Evolutionary conservation across 2,797 vertebrate species (phyloP), one percentile per base, ranked within the genome.

Genomic region (Cephalopachus bancanus): DNA sequence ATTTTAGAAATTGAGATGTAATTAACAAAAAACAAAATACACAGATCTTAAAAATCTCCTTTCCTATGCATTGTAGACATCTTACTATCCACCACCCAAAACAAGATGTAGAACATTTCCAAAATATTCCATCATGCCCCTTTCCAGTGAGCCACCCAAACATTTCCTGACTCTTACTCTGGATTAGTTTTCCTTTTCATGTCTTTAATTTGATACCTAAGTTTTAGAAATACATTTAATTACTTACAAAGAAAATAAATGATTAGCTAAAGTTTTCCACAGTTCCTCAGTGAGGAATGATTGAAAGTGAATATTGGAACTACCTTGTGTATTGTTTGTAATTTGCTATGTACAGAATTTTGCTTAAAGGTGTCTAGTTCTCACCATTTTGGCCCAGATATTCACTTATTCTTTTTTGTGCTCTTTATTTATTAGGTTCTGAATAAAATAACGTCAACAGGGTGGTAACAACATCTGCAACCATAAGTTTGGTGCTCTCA

Each of bases 171-270:
- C 15, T 89, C 33, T 85, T 22, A 60, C 12, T 37, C 10, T 76
- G 78, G 14, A 44, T 76, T 83, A 55, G 10, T 83, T 97, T 95
- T 89, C 55, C 30, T 84, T 83, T 79, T 64, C 28, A 75, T 67
- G 80, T 89, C 44, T 83, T 95, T 86, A 53, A 89, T 91, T 85
- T 76, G 69, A 84, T 6, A 93, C 59, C 51, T 62, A 89, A 74
- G 17, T 51, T 74, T 91, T 60, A 1, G 33, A 94, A 92, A 94
- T 64, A 64, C 5, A 81, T 65, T 74, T 79, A 89, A 69, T 83
- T 80, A 83, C 10, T 76, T 88, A 51, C 17, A 91, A 87, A 62
- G 80, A 80, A 51, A 88, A 94, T n/a, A 53, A 67, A 28, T 33
- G 33, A 60, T 49, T 64, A 67, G 57, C 51, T 85, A 71, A 83